Evolutionary conservation across 2,113 vertebrate species (phyloP).

Genomic region (Ornithorhynchus anatinus): DNA sequence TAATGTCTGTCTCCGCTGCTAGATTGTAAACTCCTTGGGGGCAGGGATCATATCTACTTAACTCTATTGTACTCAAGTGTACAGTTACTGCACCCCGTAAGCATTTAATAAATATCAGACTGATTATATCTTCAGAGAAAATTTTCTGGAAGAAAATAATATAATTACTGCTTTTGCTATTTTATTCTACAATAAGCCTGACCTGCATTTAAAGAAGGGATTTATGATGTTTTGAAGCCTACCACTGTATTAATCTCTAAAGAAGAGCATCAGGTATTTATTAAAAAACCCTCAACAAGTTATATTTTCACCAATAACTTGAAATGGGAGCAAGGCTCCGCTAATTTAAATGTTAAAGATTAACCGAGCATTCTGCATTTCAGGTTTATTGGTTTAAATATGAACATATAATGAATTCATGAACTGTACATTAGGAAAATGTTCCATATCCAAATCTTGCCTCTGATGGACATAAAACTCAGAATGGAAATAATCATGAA

Average conservation of each 20-base stretch:
- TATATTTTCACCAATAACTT: neutral
- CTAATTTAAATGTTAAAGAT: neutral
- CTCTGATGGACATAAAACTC: constrained; percentile 22
- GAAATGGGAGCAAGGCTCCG: neutral
- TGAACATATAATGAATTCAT: constrained; percentile 18
- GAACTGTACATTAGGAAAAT: constrained; percentile 5
- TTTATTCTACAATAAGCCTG: too few relatives aligned
- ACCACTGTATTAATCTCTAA: neutral
- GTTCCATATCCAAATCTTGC: neutral
- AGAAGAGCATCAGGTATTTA: constrained; percentile 5
- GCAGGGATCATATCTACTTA: too few relatives aligned
- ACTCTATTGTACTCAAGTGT: too few relatives aligned
- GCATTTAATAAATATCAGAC: too few relatives aligned
- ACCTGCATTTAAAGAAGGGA: neutral
- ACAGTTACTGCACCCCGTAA: too few relatives aligned
- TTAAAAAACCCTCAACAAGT: neutral
- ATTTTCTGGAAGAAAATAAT: too few relatives aligned
- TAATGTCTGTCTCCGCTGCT: too few relatives aligned
- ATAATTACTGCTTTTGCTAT: too few relatives aligned
- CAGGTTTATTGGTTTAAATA: constrained; percentile 19
- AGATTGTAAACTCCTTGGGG: too few relatives aligned
- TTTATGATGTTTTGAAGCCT: too few relatives aligned
- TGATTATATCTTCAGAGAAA: too few relatives aligned
- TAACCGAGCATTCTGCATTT: neutral
- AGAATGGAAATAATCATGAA: constrained; percentile 14